phyloP scores from a whole-genome alignment of 2,888 invertebrate species.

The Megalurothrips usitatus region DNA sequence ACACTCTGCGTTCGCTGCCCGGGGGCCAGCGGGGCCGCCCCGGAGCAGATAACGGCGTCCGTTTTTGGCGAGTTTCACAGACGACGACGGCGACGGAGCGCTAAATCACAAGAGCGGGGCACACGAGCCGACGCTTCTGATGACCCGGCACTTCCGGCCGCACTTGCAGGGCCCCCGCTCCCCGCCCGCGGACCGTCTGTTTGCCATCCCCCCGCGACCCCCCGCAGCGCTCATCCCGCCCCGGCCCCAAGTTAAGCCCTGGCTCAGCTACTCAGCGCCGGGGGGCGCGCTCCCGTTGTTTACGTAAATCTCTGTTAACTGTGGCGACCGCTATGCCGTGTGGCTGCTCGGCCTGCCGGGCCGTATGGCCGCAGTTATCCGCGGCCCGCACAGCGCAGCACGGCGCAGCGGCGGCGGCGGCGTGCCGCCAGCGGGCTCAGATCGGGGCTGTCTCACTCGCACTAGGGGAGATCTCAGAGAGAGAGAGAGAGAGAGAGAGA shows the following conservation, averaged over 20 bases:
- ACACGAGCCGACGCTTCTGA: not conserved
- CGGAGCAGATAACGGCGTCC: too few relatives aligned
- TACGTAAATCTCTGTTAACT: not conserved
- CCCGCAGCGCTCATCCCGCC: not conserved
- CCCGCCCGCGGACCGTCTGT: not conserved
- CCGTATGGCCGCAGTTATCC: not conserved
- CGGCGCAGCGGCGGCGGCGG: too few relatives aligned
- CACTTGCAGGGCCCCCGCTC: not conserved
- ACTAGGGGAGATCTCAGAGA: too few relatives aligned
- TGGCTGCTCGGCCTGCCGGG: not conserved
- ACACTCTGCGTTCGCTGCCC: too few relatives aligned
- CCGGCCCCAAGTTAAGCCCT: slow-evolving; percentile 1
- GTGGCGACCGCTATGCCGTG: not conserved
- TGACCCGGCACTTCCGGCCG: not conserved
- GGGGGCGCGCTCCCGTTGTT: not conserved
- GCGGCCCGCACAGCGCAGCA: not conserved
- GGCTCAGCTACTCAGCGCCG: slow-evolving; percentile 7
- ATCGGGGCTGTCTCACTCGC: too few relatives aligned
- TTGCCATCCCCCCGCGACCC: not conserved
- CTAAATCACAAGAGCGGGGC: not conserved
- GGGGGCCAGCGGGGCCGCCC: too few relatives aligned
- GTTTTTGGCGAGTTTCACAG: too few relatives aligned
- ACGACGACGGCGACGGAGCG: too few relatives aligned
- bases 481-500: too few relatives aligned
- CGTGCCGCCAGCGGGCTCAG: too few relatives aligned